These are phyloP conservation scores for Crenuchus spilurus DNA, from an alignment of 2,797 vertebrate genomes.

Conservation along the genomic window DNA sequence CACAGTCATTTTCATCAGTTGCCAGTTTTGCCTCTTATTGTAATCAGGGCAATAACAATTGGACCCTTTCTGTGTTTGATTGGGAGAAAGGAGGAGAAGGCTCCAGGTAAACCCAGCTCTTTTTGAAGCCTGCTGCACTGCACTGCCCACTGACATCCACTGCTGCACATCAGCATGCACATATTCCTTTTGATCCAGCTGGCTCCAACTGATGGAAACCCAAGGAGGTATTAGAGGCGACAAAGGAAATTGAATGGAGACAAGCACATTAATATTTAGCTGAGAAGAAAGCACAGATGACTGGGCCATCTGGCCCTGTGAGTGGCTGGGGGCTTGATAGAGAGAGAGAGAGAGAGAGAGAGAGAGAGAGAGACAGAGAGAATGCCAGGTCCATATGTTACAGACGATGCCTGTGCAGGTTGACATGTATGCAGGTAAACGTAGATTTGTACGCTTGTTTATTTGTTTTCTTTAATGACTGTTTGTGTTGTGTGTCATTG, in stretches of 20 bases:
- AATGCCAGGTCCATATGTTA: constrained; percentile 17
- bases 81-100: constrained; percentile 39
- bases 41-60: background rate
- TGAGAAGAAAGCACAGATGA: constrained; percentile 65
- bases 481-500: background rate
- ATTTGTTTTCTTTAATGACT: background rate
- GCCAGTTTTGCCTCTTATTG: background rate
- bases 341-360: constrained; percentile 11
- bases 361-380: constrained; percentile 14
- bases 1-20: constrained; percentile 36
- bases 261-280: constrained; percentile 62
- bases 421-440: background rate
- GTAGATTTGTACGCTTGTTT: background rate
- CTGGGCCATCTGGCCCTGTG: constrained; percentile 67
- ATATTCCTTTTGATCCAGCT: constrained; percentile 70
- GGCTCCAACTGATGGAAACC: constrained; percentile 62
- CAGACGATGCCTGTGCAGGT: background rate
- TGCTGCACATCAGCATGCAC: constrained; percentile 44
- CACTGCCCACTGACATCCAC: constrained; percentile 18
- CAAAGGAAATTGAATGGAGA: constrained; percentile 68
- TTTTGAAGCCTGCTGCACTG: constrained; percentile 29
- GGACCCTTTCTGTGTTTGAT: constrained; percentile 19
- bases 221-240: constrained; percentile 63
- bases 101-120: constrained; percentile 37
- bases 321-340: constrained; percentile 41